A percentile compares a stretch with the other conserved stretches of the same genome.
These are phyloP conservation scores for Saturnia japonica DNA, from an alignment of 2,888 invertebrate species.

Conservation along the genomic window DNA sequence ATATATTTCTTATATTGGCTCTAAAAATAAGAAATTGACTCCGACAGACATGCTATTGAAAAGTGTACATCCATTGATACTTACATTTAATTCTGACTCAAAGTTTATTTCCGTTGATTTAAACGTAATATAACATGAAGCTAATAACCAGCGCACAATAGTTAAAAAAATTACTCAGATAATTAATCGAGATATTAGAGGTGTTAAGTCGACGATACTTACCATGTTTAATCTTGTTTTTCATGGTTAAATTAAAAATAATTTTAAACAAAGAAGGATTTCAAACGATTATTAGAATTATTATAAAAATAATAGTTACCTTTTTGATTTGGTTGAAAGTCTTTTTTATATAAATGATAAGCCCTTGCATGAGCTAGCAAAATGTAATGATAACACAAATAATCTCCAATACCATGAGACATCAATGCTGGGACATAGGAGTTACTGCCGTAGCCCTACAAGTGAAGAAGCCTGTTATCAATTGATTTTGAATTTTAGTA, in stretches of 20 bases:
- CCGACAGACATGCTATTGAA: too few relatives aligned
- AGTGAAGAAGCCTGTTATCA: slow-evolving; percentile 19
- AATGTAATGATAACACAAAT: slow-evolving; percentile 84
- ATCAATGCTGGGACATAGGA: slow-evolving; percentile 79
- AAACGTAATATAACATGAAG: too few relatives aligned
- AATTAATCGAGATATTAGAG: background rate
- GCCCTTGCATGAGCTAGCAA: slow-evolving; percentile 85
- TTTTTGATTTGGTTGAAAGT: slow-evolving; percentile 77
- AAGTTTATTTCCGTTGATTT: too few relatives aligned
- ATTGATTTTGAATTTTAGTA: too few relatives aligned
- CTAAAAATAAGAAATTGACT: too few relatives aligned
- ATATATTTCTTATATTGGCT: slow-evolving; percentile 10
- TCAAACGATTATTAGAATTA: slow-evolving; percentile 1
- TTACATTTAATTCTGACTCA: too few relatives aligned
- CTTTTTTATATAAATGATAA: slow-evolving; percentile 83
- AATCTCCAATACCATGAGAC: slow-evolving; percentile 79
- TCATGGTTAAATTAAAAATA: background rate
- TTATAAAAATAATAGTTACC: slow-evolving; percentile 49
- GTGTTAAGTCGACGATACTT: background rate
- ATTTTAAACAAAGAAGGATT: background rate
- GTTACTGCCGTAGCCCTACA: slow-evolving; percentile 75
- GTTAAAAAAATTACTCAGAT: background rate
- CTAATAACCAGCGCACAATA: background rate
- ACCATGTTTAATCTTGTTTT: background rate
- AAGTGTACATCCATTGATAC: too few relatives aligned